Percentiles rank a stretch among this genome's conserved stretches.
phyloP scores from a whole-genome alignment of 2,797 vertebrate genomes.

The Hemibagrus guttatus region DNA sequence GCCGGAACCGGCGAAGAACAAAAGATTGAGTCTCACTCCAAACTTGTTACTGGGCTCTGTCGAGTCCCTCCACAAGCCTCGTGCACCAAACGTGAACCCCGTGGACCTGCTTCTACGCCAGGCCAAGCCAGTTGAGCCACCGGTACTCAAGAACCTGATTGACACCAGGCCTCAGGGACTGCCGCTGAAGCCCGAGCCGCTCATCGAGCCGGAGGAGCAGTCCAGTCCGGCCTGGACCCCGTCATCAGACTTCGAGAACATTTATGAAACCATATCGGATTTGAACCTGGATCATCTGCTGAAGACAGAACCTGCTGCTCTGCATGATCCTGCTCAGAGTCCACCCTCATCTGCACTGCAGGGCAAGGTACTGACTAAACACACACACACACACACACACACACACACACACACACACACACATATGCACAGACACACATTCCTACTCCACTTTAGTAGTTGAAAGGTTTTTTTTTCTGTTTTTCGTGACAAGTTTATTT shows the following conservation, averaged over 20 bases:
- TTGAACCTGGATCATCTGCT: constrained; percentile 68
- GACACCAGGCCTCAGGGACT: constrained; percentile 29
- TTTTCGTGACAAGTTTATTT: neutral
- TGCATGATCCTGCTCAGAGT: constrained; percentile 28
- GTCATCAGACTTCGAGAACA: constrained; percentile 69
- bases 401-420: neutral
- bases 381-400: neutral
- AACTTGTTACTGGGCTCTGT: constrained; percentile 24
- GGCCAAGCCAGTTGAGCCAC: constrained; percentile 67
- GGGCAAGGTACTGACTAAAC: constrained; percentile 41
- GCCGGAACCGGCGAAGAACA: constrained; percentile 49
- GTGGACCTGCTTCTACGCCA: constrained; percentile 63
- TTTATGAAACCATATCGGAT: constrained; percentile 79
- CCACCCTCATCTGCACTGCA: constrained; percentile 30
- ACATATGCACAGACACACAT: neutral
- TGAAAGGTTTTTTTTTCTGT: neutral
- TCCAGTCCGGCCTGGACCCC: constrained; percentile 42
- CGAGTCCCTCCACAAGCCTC: constrained; percentile 39
- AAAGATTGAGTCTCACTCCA: constrained; percentile 40
- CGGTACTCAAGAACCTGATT: constrained; percentile 49
- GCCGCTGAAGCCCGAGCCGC: constrained; percentile 38
- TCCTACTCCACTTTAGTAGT: neutral
- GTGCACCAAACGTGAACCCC: constrained; percentile 70
- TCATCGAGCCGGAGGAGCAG: constrained; percentile 44
- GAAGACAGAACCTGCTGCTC: constrained; percentile 41